Evolutionary conservation across 2,113 vertebrate genomes (phyloP).

Genomic region (Zapornia atra): DNA sequence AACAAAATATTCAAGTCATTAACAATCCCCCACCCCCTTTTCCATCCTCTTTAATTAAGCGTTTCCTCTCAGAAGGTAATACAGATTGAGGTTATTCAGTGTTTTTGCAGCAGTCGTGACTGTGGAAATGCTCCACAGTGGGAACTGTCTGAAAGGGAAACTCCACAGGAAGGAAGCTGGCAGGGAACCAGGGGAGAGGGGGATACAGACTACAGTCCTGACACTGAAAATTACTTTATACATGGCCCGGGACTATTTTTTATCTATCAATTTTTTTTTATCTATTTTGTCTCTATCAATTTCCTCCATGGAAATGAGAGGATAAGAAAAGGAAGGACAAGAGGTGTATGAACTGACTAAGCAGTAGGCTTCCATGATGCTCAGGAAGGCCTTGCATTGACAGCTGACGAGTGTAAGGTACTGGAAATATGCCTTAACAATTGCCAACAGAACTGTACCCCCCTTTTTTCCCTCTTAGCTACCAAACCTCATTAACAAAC

Average conservation of each 20-base stretch:
- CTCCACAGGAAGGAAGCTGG: rapidly evolving
- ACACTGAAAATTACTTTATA: not conserved
- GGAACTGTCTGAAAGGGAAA: not conserved
- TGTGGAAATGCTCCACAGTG: not conserved
- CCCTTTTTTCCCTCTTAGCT: too few species aligned
- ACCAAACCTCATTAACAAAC: too few species aligned
- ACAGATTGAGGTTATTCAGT: not conserved
- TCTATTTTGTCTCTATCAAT: not conserved
- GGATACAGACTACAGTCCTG: rapidly evolving
- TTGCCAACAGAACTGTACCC: too few species aligned
- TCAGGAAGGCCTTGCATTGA: not conserved
- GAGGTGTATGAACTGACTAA: not conserved
- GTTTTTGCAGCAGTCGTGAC: not conserved
- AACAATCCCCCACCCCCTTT: not conserved
- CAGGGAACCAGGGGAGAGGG: not conserved
- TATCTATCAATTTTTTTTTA: too few species aligned
- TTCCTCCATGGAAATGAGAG: not conserved
- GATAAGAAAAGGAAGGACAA: not conserved
- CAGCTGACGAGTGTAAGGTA: not conserved
- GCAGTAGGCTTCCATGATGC: not conserved
- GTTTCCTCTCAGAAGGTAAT: not conserved
- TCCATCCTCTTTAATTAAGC: not conserved
- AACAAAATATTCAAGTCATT: conserved; percentile 21
- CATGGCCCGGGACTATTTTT: not conserved
- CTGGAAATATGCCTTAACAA: too few species aligned